These are phyloP conservation scores for Empidonax traillii DNA, from an alignment of 2,113 vertebrate species.

Conservation along the genomic window DNA sequence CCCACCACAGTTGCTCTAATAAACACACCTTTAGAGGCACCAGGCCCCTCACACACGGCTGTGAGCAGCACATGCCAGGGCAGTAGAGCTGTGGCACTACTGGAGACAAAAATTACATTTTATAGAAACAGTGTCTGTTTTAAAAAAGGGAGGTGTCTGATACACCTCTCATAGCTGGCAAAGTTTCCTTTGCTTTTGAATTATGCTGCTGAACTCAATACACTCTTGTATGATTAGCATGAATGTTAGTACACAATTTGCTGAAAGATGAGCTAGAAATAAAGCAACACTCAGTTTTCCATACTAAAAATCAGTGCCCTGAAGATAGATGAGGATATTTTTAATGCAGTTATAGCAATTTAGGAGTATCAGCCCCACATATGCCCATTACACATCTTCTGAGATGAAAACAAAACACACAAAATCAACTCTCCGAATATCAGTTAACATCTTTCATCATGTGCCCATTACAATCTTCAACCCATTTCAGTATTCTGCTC, in stretches of 20 bases:
- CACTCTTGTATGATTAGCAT: not conserved
- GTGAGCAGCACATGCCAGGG: not conserved
- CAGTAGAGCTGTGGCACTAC: not conserved
- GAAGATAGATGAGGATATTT: not conserved
- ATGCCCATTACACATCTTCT: not conserved
- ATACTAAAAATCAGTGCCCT: not conserved
- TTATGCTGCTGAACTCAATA: not conserved
- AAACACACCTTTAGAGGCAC: not conserved
- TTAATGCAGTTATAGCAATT: not conserved
- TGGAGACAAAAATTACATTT: not conserved
- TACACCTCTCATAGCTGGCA: not conserved
- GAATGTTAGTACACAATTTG: not conserved
- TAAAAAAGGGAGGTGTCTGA: not conserved
- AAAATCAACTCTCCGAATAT: not conserved
- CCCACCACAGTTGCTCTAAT: not conserved
- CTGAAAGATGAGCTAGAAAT: not conserved
- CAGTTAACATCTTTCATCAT: not conserved
- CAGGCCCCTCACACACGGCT: accelerated
- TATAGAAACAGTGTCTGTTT: not conserved
- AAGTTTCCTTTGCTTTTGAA: not conserved
- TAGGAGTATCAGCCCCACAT: not conserved
- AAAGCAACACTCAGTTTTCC: not conserved
- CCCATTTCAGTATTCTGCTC: not conserved
- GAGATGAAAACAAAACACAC: not conserved
- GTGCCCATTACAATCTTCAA: not conserved